These are phyloP conservation scores for Myzus persicae DNA, from an alignment of 1,140 invertebrate genomes.

Conservation along the genomic window DNA sequence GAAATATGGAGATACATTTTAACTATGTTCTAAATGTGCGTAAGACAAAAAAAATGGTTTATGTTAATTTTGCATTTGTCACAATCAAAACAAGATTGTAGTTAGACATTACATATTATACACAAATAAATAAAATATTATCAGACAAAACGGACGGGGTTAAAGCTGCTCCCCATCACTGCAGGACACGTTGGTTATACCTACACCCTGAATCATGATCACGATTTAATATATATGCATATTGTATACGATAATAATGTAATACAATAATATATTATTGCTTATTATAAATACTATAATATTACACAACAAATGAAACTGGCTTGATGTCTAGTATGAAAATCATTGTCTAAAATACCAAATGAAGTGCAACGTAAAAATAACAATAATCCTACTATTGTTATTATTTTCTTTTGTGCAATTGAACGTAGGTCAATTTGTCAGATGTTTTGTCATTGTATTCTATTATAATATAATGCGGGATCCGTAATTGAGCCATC, in stretches of 20 bases:
- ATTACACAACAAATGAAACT: not conserved
- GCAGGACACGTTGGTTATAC: not conserved
- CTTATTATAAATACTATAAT: not conserved
- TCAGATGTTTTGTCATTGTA: constrained; percentile 40
- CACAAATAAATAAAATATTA: not conserved
- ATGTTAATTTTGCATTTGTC: not conserved
- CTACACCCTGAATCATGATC: not conserved
- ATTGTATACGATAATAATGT: not conserved
- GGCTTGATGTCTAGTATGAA: not conserved
- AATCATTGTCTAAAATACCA: constrained; percentile 31
- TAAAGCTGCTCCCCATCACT: not conserved
- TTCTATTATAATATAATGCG: constrained; percentile 31
- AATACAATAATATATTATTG: constrained; percentile 30
- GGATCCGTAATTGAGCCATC: constrained; percentile 44
- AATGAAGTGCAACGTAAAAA: constrained; percentile 21
- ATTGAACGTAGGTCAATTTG: constrained; percentile 50
- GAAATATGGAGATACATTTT: not conserved
- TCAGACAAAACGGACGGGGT: not conserved
- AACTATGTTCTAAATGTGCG: not conserved
- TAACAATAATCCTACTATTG: constrained; percentile 51
- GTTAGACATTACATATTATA: not conserved
- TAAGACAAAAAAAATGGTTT: not conserved
- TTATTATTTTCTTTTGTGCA: constrained; percentile 27
- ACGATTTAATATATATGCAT: not conserved
- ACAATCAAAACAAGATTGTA: not conserved